phyloP scores from a whole-genome alignment of 2,113 vertebrate species.

The Egretta garzetta region DNA sequence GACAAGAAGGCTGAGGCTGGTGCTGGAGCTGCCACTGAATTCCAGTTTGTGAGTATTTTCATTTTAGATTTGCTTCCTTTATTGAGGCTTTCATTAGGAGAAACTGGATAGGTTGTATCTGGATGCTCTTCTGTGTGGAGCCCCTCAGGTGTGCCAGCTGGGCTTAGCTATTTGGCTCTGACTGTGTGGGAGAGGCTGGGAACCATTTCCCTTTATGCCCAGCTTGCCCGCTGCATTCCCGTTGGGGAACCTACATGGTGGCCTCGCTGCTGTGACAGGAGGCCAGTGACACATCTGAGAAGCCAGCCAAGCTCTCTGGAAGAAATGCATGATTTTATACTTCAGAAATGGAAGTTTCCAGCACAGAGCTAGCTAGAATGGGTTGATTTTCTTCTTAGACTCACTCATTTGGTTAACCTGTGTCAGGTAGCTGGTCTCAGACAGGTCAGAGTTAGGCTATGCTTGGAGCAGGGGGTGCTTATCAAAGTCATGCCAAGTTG shows the following conservation, averaged over 20 bases:
- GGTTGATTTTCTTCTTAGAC: not conserved
- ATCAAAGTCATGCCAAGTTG: not conserved
- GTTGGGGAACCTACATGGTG: not conserved
- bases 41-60: conserved; percentile 93
- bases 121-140: not conserved
- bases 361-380: not conserved
- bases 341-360: not conserved
- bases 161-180: not conserved
- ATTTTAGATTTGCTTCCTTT: not conserved
- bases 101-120: not conserved
- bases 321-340: not conserved
- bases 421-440: not conserved
- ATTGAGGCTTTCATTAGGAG: not conserved
- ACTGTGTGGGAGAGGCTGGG: not conserved
- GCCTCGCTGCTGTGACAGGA: not conserved
- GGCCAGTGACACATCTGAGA: not conserved
- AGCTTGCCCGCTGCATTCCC: accelerated
- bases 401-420: not conserved
- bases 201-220: accelerated
- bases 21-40: conserved; percentile 95
- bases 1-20: conserved; percentile 99
- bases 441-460: not conserved
- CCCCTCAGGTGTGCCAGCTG: not conserved
- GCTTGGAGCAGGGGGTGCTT: not conserved
- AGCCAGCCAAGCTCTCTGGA: not conserved